A percentile compares a stretch with the other conserved stretches of the same genome.
Evolutionary conservation across 2,888 invertebrate genomes (phyloP).

Genomic region (Electrophaes corylata): DNA sequence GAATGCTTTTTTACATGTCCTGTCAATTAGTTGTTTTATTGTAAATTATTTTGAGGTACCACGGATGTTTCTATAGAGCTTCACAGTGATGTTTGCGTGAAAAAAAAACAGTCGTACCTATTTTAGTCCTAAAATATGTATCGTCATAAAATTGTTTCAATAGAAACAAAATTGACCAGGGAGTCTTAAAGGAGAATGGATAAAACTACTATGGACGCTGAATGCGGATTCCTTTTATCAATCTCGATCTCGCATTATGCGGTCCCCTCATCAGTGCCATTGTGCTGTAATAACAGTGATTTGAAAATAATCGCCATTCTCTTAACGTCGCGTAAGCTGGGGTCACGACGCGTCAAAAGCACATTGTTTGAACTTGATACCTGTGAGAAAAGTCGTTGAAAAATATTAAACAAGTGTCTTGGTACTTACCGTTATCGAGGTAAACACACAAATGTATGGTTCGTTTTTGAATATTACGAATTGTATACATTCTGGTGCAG

Average conservation of each 20-base stretch:
- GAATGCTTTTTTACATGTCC: constrained; percentile 2
- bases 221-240: constrained; percentile 37
- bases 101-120: not conserved
- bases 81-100: too few relatives aligned
- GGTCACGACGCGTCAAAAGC: constrained; percentile 51
- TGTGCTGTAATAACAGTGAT: constrained; percentile 78
- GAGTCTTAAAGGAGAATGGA: constrained; percentile 4
- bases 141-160: not conserved
- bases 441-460: constrained; percentile 18
- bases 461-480: too few relatives aligned
- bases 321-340: constrained; percentile 50
- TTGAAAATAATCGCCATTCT: constrained; percentile 70
- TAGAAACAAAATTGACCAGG: not conserved
- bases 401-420: constrained; percentile 42
- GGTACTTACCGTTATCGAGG: constrained; percentile 22
- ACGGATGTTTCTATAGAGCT: too few relatives aligned
- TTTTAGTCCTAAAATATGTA: too few relatives aligned
- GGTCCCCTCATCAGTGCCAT: constrained; percentile 60
- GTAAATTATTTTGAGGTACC: not conserved
- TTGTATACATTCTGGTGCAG: too few relatives aligned
- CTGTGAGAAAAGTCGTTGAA: constrained; percentile 77
- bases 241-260: constrained; percentile 43
- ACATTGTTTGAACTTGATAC: constrained; percentile 70
- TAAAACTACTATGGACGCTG: not conserved
- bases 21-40: constrained; percentile 14